A percentile compares a stretch with the other conserved stretches of the same genome.
Evolutionary conservation across 2,113 vertebrate genomes (phyloP).

Genomic region (Neomonachus schauinslandi): DNA sequence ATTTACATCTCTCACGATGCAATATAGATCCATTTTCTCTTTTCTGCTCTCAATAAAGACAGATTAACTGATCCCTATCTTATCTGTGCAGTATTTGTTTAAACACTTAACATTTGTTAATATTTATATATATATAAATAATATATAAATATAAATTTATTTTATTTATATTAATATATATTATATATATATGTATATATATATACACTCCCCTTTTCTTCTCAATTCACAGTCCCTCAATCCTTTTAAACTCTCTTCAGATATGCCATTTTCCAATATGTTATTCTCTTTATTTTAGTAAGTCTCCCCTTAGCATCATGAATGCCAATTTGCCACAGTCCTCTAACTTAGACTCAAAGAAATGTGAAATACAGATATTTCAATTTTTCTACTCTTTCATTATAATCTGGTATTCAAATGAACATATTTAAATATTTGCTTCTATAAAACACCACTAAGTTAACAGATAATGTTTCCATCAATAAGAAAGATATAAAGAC

Average conservation of each 20-base stretch:
- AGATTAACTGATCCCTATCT: neutral
- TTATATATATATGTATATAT: too few species aligned
- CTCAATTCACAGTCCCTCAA: neutral
- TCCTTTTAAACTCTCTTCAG: neutral
- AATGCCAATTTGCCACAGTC: constrained; percentile 17
- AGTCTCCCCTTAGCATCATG: constrained; percentile 21
- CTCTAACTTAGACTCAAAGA: constrained; percentile 7
- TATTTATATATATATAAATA: too few species aligned
- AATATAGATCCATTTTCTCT: neutral
- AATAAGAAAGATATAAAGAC: neutral
- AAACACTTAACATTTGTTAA: constrained; percentile 17
- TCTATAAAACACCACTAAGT: neutral
- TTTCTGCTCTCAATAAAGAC: neutral
- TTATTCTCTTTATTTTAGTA: constrained; percentile 48
- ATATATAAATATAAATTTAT: too few species aligned
- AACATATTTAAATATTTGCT: neutral
- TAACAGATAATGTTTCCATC: neutral
- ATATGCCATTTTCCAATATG: constrained; percentile 15
- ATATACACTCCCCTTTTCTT: neutral
- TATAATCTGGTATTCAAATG: neutral
- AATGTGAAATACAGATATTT: neutral
- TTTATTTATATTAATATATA: too few species aligned
- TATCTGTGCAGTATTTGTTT: neutral
- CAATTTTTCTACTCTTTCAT: neutral
- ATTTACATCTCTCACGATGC: neutral